These are phyloP conservation scores for Ephialtes manifestator DNA, from an alignment of 2,888 invertebrate genomes.

Conservation along the genomic window DNA sequence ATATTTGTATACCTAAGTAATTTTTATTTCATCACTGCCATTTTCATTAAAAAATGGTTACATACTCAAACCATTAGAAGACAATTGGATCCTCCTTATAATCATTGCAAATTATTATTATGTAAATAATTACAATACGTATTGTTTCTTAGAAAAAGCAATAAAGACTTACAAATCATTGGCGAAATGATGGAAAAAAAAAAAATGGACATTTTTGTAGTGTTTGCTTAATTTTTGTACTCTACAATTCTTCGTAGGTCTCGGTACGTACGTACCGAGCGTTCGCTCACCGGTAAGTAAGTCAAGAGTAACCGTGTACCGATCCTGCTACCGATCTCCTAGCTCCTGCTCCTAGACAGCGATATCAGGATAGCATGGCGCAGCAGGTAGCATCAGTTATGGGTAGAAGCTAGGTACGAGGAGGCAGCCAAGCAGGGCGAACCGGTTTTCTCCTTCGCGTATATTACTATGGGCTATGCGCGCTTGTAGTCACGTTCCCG, in stretches of 20 bases:
- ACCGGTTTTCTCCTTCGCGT: slow-evolving; percentile 68
- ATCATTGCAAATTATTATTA: no score
- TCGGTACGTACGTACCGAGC: slow-evolving; percentile 4
- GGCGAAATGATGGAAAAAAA: not conserved
- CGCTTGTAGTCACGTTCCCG: slow-evolving; percentile 34
- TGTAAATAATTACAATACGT: no score
- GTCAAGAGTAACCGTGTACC: slow-evolving; percentile 46
- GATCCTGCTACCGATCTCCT: slow-evolving; percentile 76
- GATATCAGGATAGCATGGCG: slow-evolving; percentile 79
- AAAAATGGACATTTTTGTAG: not conserved
- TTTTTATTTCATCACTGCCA: no score
- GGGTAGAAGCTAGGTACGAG: slow-evolving; percentile 63
- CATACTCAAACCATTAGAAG: no score
- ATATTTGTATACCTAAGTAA: no score
- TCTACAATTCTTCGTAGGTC: not conserved
- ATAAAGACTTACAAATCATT: not conserved
- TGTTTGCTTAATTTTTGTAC: not conserved
- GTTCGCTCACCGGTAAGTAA: not conserved
- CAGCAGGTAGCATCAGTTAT: slow-evolving; percentile 72
- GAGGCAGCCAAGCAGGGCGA: slow-evolving; percentile 63
- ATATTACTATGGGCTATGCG: slow-evolving; percentile 20
- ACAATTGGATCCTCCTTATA: no score
- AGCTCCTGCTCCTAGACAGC: slow-evolving; percentile 80
- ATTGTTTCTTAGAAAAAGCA: no score
- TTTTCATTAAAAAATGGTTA: no score